Conservation (phyloP, 2,888 invertebrate species). For the Mellilla xanthometata region DNA sequence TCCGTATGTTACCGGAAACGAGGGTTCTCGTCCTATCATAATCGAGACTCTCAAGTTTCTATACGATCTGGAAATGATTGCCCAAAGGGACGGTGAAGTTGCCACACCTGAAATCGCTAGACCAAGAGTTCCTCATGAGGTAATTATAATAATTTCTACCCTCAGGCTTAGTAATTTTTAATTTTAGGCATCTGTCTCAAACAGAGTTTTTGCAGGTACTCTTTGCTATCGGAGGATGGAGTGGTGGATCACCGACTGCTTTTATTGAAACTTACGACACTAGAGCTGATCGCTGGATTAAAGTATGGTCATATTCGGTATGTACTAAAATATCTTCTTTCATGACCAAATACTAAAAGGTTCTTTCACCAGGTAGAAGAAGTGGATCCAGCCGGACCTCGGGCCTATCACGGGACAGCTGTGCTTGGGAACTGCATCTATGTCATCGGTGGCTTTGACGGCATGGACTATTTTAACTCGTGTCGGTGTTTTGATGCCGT, state of each 20-base stretch:
- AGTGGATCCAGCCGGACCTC: slow-evolving; percentile 91
- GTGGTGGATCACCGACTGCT: slow-evolving; percentile 87
- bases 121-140: slow-evolving; percentile 92
- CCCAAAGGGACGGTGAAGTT: slow-evolving; percentile 90
- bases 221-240: slow-evolving; percentile 85
- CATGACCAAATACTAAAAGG: slow-evolving; percentile 14
- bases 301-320: slow-evolving; percentile 58
- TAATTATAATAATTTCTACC: slow-evolving; percentile 30
- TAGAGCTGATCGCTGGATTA: slow-evolving; percentile 94
- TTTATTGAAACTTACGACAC: slow-evolving; percentile 95
- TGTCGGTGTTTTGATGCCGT: slow-evolving; percentile 94
- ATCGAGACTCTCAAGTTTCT: slow-evolving; percentile 95
- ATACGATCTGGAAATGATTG: slow-evolving; percentile 95
- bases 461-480: slow-evolving; percentile 93
- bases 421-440: slow-evolving; percentile 93
- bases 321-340: background rate
- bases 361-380: slow-evolving; percentile 83
- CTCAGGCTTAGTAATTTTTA: too few species aligned
- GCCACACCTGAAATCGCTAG: slow-evolving; percentile 92
- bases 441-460: slow-evolving; percentile 96
- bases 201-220: slow-evolving; percentile 85
- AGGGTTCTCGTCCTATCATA: slow-evolving; percentile 92
- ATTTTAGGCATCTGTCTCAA: too few species aligned
- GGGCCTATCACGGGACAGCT: slow-evolving; percentile 97
- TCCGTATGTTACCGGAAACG: slow-evolving; percentile 91